Evolutionary conservation across 2,113 vertebrate species (phyloP).

Genomic region (Cyprinodon brontotheroides): DNA sequence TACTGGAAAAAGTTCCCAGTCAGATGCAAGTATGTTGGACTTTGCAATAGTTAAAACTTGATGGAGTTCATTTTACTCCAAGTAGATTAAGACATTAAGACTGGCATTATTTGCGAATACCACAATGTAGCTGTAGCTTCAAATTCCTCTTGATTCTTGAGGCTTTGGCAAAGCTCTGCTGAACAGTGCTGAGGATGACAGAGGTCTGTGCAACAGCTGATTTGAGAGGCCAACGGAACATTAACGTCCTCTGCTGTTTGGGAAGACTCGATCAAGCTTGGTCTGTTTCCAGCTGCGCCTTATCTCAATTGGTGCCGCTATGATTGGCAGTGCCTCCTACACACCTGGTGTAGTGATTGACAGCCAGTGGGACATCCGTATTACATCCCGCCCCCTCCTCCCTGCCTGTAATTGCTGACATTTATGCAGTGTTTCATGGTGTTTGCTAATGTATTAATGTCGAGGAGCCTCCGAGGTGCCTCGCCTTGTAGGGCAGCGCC

Average conservation of each 20-base stretch:
- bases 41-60: constrained; percentile 48
- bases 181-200: constrained; percentile 27
- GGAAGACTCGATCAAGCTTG: constrained; percentile 17
- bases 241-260: constrained; percentile 24
- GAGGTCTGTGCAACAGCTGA: constrained; percentile 37
- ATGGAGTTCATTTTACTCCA: constrained; percentile 23
- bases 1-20: constrained; percentile 34
- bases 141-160: constrained; percentile 29
- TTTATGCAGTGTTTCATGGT: constrained; percentile 99
- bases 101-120: constrained; percentile 34
- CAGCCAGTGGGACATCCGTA: constrained; percentile 95
- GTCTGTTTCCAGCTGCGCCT: constrained; percentile 15
- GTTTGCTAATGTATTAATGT: constrained; percentile 99
- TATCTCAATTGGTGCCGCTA: constrained; percentile 42
- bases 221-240: constrained; percentile 13
- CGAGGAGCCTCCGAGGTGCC: constrained; percentile 75
- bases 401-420: constrained; percentile 98
- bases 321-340: constrained; percentile 87
- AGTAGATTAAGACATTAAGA: constrained; percentile 35
- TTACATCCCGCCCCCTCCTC: constrained; percentile 86
- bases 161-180: constrained; percentile 38
- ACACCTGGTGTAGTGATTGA: constrained; percentile 91
- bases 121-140: constrained; percentile 20
- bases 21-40: constrained; percentile 33
- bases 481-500: constrained; percentile 73